phyloP scores from a whole-genome alignment of 2,113 vertebrate genomes.

The Pachycephala philippinensis region DNA sequence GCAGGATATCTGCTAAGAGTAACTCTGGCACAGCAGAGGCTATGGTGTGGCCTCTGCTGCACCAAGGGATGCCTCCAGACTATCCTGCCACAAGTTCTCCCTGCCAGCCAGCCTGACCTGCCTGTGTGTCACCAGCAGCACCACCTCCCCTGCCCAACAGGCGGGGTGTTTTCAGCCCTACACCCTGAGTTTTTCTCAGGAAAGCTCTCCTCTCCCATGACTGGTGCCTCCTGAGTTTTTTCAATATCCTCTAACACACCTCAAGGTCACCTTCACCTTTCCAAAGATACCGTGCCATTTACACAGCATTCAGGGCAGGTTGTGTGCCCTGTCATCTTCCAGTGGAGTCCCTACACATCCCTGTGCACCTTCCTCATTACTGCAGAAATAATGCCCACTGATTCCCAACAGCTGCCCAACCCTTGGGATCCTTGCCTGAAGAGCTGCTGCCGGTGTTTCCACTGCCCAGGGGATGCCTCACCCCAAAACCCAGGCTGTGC shows the following conservation, averaged over 20 bases:
- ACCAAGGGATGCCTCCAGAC: fast-evolving
- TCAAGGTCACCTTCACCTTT: neutral
- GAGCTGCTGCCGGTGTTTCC: neutral
- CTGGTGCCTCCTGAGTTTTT: neutral
- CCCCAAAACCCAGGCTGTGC: neutral
- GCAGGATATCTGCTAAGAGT: too few relatives aligned
- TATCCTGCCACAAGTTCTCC: neutral
- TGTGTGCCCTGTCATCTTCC: neutral
- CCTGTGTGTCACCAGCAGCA: too few relatives aligned
- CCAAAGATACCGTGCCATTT: fast-evolving
- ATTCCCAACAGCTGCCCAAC: neutral
- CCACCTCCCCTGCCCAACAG: neutral
- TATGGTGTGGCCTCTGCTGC: fast-evolving
- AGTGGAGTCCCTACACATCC: neutral
- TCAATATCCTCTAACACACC: neutral
- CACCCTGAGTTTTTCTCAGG: neutral
- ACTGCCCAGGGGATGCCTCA: neutral
- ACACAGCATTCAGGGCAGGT: neutral
- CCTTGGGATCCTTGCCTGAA: neutral
- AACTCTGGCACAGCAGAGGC: neutral
- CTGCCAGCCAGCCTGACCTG: neutral
- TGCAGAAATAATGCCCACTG: neutral
- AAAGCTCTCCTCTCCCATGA: neutral
- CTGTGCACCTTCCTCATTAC: neutral
- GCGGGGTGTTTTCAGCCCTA: fast-evolving